These are phyloP conservation scores for Rana temporaria DNA, from an alignment of 2,113 vertebrate genomes.

Conservation along the genomic window DNA sequence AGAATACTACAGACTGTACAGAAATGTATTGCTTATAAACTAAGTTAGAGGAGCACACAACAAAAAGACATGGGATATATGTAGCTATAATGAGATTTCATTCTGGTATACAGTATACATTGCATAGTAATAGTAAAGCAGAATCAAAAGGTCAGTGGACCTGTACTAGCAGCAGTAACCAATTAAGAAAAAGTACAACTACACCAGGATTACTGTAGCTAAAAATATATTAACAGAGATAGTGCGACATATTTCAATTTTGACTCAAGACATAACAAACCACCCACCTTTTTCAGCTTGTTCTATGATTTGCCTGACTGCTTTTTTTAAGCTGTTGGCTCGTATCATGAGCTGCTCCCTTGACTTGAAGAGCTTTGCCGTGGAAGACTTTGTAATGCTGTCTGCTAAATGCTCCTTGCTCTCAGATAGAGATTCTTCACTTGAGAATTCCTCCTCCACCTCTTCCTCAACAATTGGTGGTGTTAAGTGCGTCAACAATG, in stretches of 20 bases:
- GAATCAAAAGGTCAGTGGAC: too few relatives aligned
- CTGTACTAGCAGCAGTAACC: too few relatives aligned
- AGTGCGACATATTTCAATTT: constrained; percentile 8
- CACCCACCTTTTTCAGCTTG: constrained; percentile 90
- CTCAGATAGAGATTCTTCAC: constrained; percentile 89
- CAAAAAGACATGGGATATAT: too few relatives aligned
- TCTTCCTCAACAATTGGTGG: constrained; percentile 89
- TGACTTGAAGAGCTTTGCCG: constrained; percentile 80
- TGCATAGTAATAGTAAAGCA: too few relatives aligned
- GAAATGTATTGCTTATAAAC: too few relatives aligned
- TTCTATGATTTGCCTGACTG: constrained; percentile 93
- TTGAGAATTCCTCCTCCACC: constrained; percentile 82
- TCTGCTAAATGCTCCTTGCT: constrained; percentile 83
- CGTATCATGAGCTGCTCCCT: constrained; percentile 90
- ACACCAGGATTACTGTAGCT: background rate
- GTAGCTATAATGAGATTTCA: too few relatives aligned
- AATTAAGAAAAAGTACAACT: too few relatives aligned
- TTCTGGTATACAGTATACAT: too few relatives aligned
- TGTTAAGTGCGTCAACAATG: constrained; percentile 69
- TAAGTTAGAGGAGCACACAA: too few relatives aligned
- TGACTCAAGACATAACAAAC: background rate
- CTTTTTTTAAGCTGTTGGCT: constrained; percentile 97
- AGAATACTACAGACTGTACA: too few relatives aligned
- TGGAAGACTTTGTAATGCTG: constrained; percentile 76
- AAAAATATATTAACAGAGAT: background rate